Evolutionary conservation across 1,140 invertebrate genomes (phyloP).

Genomic region (Penaeus vannamei): DNA sequence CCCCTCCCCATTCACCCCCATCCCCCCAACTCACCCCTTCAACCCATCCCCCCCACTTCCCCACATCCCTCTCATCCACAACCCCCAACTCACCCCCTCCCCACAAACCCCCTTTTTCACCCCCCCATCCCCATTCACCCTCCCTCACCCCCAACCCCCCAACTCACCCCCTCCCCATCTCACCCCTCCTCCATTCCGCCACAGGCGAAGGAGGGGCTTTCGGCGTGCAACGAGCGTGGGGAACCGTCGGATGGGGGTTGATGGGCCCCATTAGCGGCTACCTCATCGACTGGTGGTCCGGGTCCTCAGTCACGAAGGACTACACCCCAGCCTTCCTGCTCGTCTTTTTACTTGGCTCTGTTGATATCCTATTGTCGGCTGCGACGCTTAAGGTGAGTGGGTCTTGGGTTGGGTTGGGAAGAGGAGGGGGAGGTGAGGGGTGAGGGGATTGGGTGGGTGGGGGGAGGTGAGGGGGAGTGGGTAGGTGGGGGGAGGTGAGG

Average conservation of each 20-base stretch:
- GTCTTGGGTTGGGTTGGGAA: no score
- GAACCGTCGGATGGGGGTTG: conserved; percentile 50
- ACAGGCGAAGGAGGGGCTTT: conserved; percentile 34
- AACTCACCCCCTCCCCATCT: background rate
- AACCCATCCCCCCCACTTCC: no score
- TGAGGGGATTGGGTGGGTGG: no score
- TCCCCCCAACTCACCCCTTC: no score
- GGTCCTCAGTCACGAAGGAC: conserved; percentile 16
- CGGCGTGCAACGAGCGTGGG: conserved; percentile 46
- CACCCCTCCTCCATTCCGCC: background rate
- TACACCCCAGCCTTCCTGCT: conserved; percentile 50
- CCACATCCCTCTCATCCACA: no score
- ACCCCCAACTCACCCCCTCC: no score
- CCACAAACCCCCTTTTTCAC: no score
- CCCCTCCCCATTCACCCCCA: no score
- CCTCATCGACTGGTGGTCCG: conserved; percentile 53
- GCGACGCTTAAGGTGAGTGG: conserved; percentile 29
- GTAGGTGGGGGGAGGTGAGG: no score
- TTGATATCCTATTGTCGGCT: conserved; percentile 25
- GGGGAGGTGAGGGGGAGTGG: no score
- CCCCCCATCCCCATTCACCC: background rate
- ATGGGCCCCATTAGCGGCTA: conserved; percentile 49
- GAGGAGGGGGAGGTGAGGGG: no score
- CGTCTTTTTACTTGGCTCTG: conserved; percentile 10
- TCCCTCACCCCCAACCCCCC: background rate